Base-by-base conservation (phyloP, 2,888 invertebrate genomes). In the Serripes groenlandicus region DNA sequence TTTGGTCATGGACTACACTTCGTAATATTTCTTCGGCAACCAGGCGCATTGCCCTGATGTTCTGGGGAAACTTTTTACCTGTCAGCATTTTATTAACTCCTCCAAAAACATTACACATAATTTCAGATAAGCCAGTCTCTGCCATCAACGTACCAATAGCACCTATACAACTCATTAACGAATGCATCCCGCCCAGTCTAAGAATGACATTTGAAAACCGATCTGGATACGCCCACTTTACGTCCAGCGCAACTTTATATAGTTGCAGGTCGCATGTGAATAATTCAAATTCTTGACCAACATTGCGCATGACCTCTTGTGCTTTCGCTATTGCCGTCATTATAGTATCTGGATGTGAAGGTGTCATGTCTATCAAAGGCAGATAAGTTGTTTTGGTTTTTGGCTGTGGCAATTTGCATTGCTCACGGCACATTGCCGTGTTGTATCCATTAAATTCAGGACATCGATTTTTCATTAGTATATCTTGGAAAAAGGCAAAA, bases 171-270 rank as follows among this genome's bases (percentile, higher is more conserved):
- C 89, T 90, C 88, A 90, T 88, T 9, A 89, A 74, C 28, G 75
- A 21, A 60, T 90, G 88, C 89, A 90, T 90, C 0, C 89, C 90
- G 18, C 88, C 88, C 11, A 90, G 83, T 18, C 88, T 28, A 7
- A 62, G 54, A 21, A 86, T 68, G 26, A 89, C 56, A 68, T 78
- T 62, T 23, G 0, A 1, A 76, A 89, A 88, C 62, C 23, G 34
- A 0, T 83, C 64, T 34, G 73, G 85, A 66, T 90, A 77, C 2
- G 68, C 81, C 89, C 89, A 89, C 15, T 54, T 64, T 5, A 87
- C 72, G 56, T 88, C 56, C 1, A 89, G 42, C 0, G 73, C 74
- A 18, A 88, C 83, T 32, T 75, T 52, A 71, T 89, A 88, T 18
- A 90, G 73, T 58, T 88, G 89, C 56, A 80, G 78, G 58, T 88